Base-by-base conservation (phyloP, 1,140 invertebrate species). In the Mycetomoellerius zeteki region DNA sequence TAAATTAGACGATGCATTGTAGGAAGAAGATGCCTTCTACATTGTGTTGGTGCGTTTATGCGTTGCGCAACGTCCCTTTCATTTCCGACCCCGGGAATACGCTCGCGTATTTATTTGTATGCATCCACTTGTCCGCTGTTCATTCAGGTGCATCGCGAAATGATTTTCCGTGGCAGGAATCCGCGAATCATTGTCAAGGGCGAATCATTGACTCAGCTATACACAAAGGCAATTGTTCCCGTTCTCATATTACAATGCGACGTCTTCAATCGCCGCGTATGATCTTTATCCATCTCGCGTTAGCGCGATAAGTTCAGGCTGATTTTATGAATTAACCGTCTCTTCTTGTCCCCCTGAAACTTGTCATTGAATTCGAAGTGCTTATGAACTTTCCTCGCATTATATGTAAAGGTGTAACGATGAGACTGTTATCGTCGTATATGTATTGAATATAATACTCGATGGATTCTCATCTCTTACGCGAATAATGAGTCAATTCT, bases 121-220 rank as follows among this genome's bases (percentile, higher is more conserved):
- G 33, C 62, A 4, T 73, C 27, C 21, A 85, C 24, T 47, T 52
- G 33, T 5, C 24, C 33, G 33, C 27, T 12, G 10, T 86, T 52
- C 85, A 73, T 89, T 89, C 76, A 89, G 71, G 24, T 37, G 62
- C 85, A 73, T 62, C 60, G 47, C 37, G 52, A 47, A 72, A 89
- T 64, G 56, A 82, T 75, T 84, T 89, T 86, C 78, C 30, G 75
- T 60, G n/a, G 56, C 7, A 77, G 33, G 33, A 82, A 81, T 75
- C 77, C 52, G 33, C 33, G 73, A 27, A 65, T 84, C 85, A 89
- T 73, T 90, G 89, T 50, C 88, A 90, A 87, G 88, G 89, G 76
- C 71, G 37, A 76, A 67, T 81, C 88, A 43, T 43, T 43, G 24
- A 43, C 54, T 27, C 47, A 16, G 47, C 47, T 50, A 50, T 8